Percentiles rank a stretch among this genome's conserved stretches.
Evolutionary conservation across 2,113 vertebrate species (phyloP).

Genomic region (Sardina pilchardus): DNA sequence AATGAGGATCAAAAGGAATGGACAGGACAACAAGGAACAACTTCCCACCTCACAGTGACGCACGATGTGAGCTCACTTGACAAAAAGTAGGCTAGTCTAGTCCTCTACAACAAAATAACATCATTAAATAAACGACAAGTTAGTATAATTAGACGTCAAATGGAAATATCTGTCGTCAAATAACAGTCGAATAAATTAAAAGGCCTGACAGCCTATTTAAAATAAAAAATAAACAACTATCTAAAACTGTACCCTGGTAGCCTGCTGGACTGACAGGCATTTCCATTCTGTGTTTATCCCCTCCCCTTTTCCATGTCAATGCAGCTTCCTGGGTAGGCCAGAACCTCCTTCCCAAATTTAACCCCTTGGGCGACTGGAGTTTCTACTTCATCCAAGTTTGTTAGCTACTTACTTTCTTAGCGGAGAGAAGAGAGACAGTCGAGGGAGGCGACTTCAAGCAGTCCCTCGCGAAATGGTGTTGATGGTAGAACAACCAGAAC

Average conservation of each 20-base stretch:
- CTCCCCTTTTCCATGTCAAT: background rate
- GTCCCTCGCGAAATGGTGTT: constrained; percentile 52
- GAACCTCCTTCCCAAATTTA: constrained; percentile 40
- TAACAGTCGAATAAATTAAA: no score
- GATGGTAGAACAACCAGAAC: constrained; percentile 63
- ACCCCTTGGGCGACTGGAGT: constrained; percentile 14
- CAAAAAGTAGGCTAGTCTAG: no score
- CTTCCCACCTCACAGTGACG: no score
- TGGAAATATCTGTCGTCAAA: no score
- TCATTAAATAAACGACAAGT: background rate
- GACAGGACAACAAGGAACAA: no score
- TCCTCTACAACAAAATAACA: no score
- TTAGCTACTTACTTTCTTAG: background rate
- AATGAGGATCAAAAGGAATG: no score
- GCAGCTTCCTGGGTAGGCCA: constrained; percentile 13
- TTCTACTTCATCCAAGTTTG: background rate
- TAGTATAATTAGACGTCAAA: background rate
- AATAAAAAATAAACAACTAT: no score
- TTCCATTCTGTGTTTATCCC: background rate
- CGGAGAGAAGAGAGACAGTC: background rate
- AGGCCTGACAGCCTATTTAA: no score
- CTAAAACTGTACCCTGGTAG: background rate
- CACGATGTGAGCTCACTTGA: no score
- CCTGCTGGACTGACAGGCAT: background rate
- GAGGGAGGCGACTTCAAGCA: constrained; percentile 19